These are phyloP conservation scores for Trachymyrmex cornetzi DNA, from an alignment of 1,140 invertebrate genomes.

Conservation along the genomic window DNA sequence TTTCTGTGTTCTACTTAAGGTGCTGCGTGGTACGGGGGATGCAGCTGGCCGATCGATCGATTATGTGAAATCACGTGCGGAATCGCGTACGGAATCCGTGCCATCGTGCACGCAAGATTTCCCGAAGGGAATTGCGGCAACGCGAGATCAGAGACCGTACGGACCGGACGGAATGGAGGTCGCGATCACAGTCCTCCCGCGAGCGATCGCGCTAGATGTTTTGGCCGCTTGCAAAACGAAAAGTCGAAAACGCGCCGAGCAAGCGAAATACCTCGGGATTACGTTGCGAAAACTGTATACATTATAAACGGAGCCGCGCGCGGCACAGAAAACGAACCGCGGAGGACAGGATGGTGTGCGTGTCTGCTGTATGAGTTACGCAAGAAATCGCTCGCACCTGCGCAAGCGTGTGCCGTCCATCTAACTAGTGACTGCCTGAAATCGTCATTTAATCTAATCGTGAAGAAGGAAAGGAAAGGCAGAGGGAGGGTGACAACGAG, in stretches of 20 bases:
- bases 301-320: conserved; percentile 70
- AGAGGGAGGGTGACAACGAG: not conserved
- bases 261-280: conserved; percentile 79
- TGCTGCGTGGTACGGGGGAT: not conserved
- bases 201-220: conserved; percentile 51
- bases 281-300: conserved; percentile 83
- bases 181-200: conserved; percentile 11
- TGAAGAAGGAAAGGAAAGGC: not conserved
- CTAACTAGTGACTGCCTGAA: conserved; percentile 5
- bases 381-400: conserved; percentile 57
- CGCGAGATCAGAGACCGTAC: not conserved
- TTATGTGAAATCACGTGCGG: not conserved
- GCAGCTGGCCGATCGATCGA: not conserved
- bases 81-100: not conserved
- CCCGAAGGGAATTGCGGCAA: not conserved
- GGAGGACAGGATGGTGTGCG: conserved; percentile 20
- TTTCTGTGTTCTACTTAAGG: too few relatives aligned
- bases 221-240: conserved; percentile 73
- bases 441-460: conserved; percentile 52
- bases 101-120: not conserved
- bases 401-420: conserved; percentile 8
- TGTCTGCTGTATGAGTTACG: conserved; percentile 42
- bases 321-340: conserved; percentile 77
- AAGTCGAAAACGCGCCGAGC: conserved; percentile 82
- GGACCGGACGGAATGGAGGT: conserved; percentile 47